Percentiles rank a stretch among this genome's conserved stretches.
Conservation (phyloP, 2,888 invertebrate species). For the Ichneumoninae sp. region DNA sequence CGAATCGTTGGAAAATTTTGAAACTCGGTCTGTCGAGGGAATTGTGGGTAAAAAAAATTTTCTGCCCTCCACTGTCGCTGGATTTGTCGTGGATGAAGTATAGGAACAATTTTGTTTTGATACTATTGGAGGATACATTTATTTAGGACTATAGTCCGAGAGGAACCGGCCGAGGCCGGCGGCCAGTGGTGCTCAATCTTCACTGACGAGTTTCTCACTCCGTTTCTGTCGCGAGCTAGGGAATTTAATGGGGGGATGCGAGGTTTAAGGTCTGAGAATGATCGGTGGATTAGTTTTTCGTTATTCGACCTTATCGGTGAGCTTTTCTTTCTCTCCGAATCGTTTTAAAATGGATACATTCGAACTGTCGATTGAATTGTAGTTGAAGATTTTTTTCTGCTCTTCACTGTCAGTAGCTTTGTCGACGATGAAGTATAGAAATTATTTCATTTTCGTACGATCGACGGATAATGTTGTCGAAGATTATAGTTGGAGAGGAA, state of each 20-base stretch:
- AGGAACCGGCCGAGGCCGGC: conserved; percentile 36
- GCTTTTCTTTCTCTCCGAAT: too few relatives aligned
- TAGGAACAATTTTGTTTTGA: background rate
- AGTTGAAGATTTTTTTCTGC: background rate
- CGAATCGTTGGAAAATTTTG: background rate
- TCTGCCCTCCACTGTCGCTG: background rate
- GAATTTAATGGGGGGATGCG: conserved; percentile 27
- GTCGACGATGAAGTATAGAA: background rate
- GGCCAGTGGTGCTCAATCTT: conserved; percentile 58
- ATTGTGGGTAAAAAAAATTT: background rate
- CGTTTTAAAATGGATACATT: too few relatives aligned
- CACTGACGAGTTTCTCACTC: conserved; percentile 45
- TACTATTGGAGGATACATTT: background rate
- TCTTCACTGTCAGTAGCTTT: background rate
- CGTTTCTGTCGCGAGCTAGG: conserved; percentile 32
- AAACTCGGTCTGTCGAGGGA: background rate
- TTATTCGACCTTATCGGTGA: background rate
- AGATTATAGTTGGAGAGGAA: conserved; percentile 11
- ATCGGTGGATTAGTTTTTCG: background rate
- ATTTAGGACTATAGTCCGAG: background rate
- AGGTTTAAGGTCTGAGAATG: background rate
- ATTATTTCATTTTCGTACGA: background rate
- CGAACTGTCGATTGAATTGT: background rate
- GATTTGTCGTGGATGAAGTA: background rate
- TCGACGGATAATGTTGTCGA: background rate